Base-by-base conservation (phyloP, 2,113 vertebrate genomes). In the Cinclus cinclus region DNA sequence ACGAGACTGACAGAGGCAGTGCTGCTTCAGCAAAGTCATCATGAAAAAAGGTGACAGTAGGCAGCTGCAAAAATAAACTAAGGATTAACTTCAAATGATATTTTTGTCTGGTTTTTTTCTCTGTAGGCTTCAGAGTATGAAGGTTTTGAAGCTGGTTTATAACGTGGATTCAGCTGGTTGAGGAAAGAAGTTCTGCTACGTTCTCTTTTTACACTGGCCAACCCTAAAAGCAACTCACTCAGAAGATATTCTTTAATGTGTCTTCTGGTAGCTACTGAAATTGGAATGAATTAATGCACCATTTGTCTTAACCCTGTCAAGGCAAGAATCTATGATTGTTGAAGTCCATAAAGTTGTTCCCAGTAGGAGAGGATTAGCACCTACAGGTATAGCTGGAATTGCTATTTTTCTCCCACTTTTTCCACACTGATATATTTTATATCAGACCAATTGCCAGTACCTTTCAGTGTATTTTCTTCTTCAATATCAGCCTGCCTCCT, bases 21-120 rank as follows among this genome's bases (percentile, higher is more conserved):
- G 77, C 77, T 95, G 52, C 7, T 49, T 95, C 92, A 92, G 87
- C 89, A 95, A 88, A 94, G 87, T 53, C 58, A 86, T 50, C n/a
- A 27, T 7, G 27, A 84, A 35, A 30, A 71, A 71, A 82, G 87
- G 64, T 75, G 73, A 94, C 37, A 87, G 68, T 9, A 75, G 58
- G n/a, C 31, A 89, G 41, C 15, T 71, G 41, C 58, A 82, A 82
- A 90, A 78, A 71, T 19, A 87, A 94, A 24, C 58, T 63, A 87
- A 79, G 60, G 89, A 52, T 63, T 64, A 17, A 7, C 30, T 75
- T 64, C 35, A 79, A 59, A 85, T 75, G 1, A 73, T 92, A 50
- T 15, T 62, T 60, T 25, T 20, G 9, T 9, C 20, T 73, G 5
- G 28, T 50, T 49, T 80, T 89, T 56, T 15, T 24, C 35, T 81